Base-by-base conservation (phyloP, 2,888 invertebrate species). In the Auanema freiburgensis region DNA sequence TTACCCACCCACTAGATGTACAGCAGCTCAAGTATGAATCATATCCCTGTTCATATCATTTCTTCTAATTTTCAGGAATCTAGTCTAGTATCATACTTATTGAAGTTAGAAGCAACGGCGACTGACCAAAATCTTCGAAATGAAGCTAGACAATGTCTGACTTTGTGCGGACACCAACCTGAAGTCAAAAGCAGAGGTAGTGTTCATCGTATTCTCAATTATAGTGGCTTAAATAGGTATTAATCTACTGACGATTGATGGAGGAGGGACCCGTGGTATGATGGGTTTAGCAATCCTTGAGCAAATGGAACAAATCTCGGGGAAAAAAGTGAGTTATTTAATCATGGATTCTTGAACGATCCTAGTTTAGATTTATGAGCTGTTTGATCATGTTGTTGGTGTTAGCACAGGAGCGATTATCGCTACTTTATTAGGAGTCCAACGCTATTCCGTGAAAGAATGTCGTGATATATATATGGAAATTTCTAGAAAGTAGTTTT, bases 261-360 rank as follows among this genome's bases (percentile, higher is more conserved):
- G 94, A 2, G 93, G 94, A 50, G 93, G 93, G 54, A 90, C 91
- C 16, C 70, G 92, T 66, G 93, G 93, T n/a, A 87, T 93, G 67
- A 87, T 92, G 68, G 91, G 92, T 3, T 88, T 94, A 67, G 91
- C 92, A 85, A 89, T 92, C 84, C 85, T 94, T 71, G 88, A 89
- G 57, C 89, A 90, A 76, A 84, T 94, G 44, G 92, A 94, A 85
- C 87, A 88, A 33, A 61, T 74, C 2, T 75, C 75, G 3, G 80
- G 79, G 69, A 84, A 90, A 21, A 77, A 72, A 60, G 77, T 80
- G 18, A 50, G 52, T 43, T 4, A 16, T 55, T 11, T 42, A 14
- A 23, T 59, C 23, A 14, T 25, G 11, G 11, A 51, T 11, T 43
- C n/a, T n/a, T 12, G 43, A 43, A 49, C 44, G 44, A 12, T 1